Evolutionary conservation across 1,140 invertebrate species (phyloP).

Genomic region (Nasonia vitripennis): DNA sequence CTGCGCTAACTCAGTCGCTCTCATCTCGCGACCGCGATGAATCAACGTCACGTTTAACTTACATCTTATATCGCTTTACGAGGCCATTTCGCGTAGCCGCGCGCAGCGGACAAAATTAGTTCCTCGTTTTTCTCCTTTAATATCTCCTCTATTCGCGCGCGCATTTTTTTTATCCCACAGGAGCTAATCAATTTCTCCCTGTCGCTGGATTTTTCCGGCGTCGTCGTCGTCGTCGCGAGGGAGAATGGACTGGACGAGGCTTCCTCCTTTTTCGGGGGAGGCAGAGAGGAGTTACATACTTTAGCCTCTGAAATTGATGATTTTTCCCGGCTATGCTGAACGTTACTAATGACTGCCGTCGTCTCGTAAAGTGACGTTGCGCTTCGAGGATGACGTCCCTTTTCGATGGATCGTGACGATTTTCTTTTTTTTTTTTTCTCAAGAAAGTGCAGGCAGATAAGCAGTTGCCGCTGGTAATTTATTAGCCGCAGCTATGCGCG

Average conservation of each 20-base stretch:
- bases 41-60: conserved; percentile 26
- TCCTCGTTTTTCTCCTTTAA: conserved; percentile 26
- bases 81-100: neutral
- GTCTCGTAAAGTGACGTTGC: neutral
- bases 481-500: neutral
- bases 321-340: neutral
- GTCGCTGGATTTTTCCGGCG: neutral
- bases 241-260: neutral
- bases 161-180: neutral
- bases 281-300: neutral
- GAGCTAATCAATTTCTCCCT: conserved; percentile 30
- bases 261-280: neutral
- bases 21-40: neutral
- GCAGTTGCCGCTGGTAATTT: neutral
- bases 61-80: conserved; percentile 26
- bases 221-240: neutral
- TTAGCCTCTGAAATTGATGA: neutral
- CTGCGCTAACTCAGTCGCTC: no score
- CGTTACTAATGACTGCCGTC: neutral
- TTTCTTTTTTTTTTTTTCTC: neutral
- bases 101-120: conserved; percentile 13
- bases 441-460: neutral
- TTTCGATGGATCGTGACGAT: neutral
- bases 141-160: neutral
- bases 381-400: neutral